Percentiles rank a stretch among this genome's conserved stretches.
Evolutionary conservation across 1,140 invertebrate species (phyloP).

Genomic region (Sminthurides bifidus): DNA sequence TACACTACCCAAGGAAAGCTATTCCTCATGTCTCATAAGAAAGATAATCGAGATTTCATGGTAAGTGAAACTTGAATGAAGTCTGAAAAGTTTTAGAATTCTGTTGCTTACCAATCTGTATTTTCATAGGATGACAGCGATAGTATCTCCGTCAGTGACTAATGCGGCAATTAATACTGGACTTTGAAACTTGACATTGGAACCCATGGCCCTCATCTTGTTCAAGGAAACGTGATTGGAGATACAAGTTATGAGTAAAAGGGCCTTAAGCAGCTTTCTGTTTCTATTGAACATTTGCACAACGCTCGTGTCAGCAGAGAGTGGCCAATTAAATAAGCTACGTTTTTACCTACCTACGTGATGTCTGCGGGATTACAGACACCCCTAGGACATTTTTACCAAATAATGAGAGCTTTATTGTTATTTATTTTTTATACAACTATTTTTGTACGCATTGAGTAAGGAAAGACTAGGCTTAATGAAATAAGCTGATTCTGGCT

Average conservation of each 20-base stretch:
- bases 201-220: neutral
- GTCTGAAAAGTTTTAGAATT: neutral
- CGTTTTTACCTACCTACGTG: too few species aligned
- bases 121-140: conserved; percentile 21
- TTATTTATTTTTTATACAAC: too few species aligned
- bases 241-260: neutral
- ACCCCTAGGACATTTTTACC: too few species aligned
- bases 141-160: conserved; percentile 20
- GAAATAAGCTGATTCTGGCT: too few species aligned
- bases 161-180: neutral
- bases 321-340: neutral
- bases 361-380: too few species aligned
- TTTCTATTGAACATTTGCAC: neutral
- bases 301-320: neutral
- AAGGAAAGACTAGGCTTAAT: too few species aligned
- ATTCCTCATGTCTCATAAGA: conserved; percentile 24
- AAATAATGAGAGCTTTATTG: too few species aligned
- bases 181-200: neutral
- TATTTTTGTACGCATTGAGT: too few species aligned
- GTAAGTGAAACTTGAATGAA: neutral
- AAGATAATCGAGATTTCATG: neutral
- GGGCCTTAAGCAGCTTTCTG: neutral
- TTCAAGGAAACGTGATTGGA: neutral
- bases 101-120: neutral
- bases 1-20: conserved; percentile 30